A percentile compares a stretch with the other conserved stretches of the same genome.
Evolutionary conservation across 1,140 invertebrate species (phyloP).

Genomic region (Chlorops oryzae): DNA sequence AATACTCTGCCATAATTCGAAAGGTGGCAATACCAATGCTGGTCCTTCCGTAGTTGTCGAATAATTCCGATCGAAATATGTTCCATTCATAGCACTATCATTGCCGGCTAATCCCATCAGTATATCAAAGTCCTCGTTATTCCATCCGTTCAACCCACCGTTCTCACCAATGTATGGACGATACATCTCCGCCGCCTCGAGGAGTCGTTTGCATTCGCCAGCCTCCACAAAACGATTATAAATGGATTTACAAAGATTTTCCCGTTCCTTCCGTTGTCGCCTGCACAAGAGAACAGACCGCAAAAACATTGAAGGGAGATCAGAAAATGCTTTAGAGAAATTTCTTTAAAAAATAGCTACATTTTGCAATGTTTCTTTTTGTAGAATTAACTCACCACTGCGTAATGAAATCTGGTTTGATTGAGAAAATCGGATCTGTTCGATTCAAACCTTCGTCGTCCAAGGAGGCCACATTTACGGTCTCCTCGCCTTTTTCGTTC

Average conservation of each 20-base stretch:
- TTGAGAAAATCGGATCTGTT: constrained; percentile 59
- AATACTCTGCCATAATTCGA: constrained; percentile 84
- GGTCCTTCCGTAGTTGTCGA: constrained; percentile 32
- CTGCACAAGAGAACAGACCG: constrained; percentile 47
- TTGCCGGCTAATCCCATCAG: constrained; percentile 27
- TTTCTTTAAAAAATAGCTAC: not conserved
- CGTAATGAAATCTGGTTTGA: constrained; percentile 61
- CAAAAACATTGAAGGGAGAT: not conserved
- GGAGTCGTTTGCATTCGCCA: constrained; percentile 56
- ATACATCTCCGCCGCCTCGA: constrained; percentile 45
- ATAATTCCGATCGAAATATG: constrained; percentile 14
- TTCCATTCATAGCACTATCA: constrained; percentile 32
- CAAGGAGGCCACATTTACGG: constrained; percentile 20
- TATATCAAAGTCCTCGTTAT: constrained; percentile 17
- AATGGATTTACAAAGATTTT: constrained; percentile 60
- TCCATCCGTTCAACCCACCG: constrained; percentile 32
- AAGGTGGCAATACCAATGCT: constrained; percentile 68
- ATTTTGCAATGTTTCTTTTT: too few species aligned
- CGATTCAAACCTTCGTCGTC: constrained; percentile 50
- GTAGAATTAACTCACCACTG: constrained; percentile 55
- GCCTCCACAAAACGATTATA: constrained; percentile 56
- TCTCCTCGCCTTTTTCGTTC: constrained; percentile 58
- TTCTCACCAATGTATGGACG: constrained; percentile 31
- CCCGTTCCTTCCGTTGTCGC: constrained; percentile 59
- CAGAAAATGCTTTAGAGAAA: not conserved